Conservation (phyloP, 2,113 vertebrate species). For the Spea bombifrons region DNA sequence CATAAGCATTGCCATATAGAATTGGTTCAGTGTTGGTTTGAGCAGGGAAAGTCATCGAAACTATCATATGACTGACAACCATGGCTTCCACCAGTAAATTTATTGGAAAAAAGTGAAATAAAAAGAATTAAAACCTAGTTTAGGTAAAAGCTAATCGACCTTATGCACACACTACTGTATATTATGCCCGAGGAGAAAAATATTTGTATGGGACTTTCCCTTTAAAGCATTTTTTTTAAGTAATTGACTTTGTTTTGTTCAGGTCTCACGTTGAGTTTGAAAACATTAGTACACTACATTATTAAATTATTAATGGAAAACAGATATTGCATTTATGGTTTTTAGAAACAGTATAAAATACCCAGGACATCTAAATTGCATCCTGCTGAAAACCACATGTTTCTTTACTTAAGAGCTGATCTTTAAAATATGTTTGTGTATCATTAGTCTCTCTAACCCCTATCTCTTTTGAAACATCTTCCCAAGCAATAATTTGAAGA, state of each 20-base stretch:
- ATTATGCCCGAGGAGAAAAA: too few relatives aligned
- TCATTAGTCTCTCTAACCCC: slow-evolving; percentile 51
- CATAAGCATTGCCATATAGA: too few relatives aligned
- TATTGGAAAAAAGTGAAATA: too few relatives aligned
- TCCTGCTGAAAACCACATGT: slow-evolving; percentile 51
- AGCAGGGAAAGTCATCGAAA: too few relatives aligned
- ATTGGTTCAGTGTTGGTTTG: too few relatives aligned
- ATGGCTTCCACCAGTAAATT: too few relatives aligned
- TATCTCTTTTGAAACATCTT: slow-evolving; percentile 53
- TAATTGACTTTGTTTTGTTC: slow-evolving; percentile 29
- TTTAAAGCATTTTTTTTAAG: not conserved
- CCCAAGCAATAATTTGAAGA: slow-evolving; percentile 57
- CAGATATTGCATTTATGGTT: slow-evolving; percentile 45
- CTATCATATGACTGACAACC: too few relatives aligned
- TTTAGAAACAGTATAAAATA: slow-evolving; percentile 55
- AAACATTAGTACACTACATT: slow-evolving; percentile 36
- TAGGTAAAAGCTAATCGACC: too few relatives aligned
- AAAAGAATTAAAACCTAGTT: too few relatives aligned
- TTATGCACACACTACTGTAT: too few relatives aligned
- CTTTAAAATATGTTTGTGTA: slow-evolving; percentile 52
- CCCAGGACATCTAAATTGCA: slow-evolving; percentile 55
- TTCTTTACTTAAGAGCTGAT: slow-evolving; percentile 54
- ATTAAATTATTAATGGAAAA: slow-evolving; percentile 45
- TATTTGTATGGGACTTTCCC: not conserved
- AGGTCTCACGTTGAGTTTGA: slow-evolving; percentile 28